Evolutionary conservation across 2,888 invertebrate species (phyloP), one percentile per base, ranked within the genome.

Genomic region (Coecobrya sp.): DNA sequence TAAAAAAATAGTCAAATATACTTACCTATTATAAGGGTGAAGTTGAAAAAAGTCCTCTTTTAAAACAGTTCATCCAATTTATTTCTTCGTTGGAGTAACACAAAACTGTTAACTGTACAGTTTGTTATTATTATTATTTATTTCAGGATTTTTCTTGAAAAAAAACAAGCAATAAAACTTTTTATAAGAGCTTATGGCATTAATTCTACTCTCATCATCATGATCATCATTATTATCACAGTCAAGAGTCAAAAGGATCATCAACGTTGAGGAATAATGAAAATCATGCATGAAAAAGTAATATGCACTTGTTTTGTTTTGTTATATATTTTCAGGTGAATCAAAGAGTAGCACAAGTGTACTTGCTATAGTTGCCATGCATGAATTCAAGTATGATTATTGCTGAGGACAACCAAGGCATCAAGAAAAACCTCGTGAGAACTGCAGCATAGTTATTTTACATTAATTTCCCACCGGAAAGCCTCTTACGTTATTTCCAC

Each of bases 401-500:
- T 76, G 81, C 36, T 30, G 49, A 49, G 49, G 19, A 25, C 68
- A 27, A 49, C 68, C 49, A 87, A 87, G 79, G 62, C 87, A 79
- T 11, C 76, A 89, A 89, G 89, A n/a, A n/a, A n/a, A n/a, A 84
- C 70, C 82, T 89, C 89, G 89, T 89, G 89, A 73, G 89, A 89
- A 89, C 30, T 55, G 59, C 70, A 85, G 49, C 27, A 42, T 36
- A 68, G 49, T 81, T 81, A 70, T 91, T 91, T 81, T 82, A 89
- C 90, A 86, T 76, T 91, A 86, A 65, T 86, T 92, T 89, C 92
- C 65, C 89, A 92, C 89, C 92, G 92, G 92, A 92, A 89, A 89
- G 52, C 81, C 86, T 92, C 89, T 92, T 92, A 92, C 92, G 92
- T 86, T 92, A 92, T 92, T 92, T 92, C 89, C 92, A 86, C 92